A percentile compares a stretch with the other conserved stretches of the same genome.
Conservation (phyloP, 64 coral and sea anemone genomes). For the Actinia tenebrosa region DNA sequence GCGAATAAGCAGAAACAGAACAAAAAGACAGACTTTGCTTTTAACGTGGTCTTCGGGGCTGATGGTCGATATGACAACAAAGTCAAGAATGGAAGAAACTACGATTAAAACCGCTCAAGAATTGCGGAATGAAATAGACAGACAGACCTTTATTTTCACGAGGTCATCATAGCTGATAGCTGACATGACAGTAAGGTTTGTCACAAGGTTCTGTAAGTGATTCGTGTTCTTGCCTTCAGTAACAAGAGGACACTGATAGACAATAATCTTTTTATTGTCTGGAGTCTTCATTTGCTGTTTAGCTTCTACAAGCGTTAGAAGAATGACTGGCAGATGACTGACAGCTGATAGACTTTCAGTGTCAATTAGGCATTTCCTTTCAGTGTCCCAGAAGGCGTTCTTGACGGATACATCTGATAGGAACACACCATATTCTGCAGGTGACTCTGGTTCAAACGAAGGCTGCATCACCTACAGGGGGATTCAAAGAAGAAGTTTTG, state of each 20-base stretch:
- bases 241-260: constrained; percentile 40
- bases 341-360: neutral
- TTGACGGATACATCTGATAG: constrained; percentile 11
- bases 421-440: constrained; percentile 23
- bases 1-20: neutral
- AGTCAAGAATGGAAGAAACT: neutral
- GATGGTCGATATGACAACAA: constrained; percentile 16
- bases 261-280: neutral
- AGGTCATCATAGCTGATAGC: neutral
- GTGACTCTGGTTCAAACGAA: constrained; percentile 8
- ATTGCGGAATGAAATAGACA: neutral
- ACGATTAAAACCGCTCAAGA: neutral
- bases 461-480: constrained; percentile 8
- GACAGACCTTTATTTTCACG: constrained; percentile 8
- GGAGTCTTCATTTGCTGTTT: neutral
- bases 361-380: neutral
- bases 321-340: neutral
- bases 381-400: constrained; percentile 41
- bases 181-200: constrained; percentile 26
- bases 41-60: neutral
- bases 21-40: neutral
- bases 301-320: neutral
- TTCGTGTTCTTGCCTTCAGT: neutral
- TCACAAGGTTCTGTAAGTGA: constrained; percentile 8
- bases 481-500: no score